These are phyloP conservation scores for Eulimnadia texana DNA, from an alignment of 1,140 invertebrate species.

Conservation along the genomic window DNA sequence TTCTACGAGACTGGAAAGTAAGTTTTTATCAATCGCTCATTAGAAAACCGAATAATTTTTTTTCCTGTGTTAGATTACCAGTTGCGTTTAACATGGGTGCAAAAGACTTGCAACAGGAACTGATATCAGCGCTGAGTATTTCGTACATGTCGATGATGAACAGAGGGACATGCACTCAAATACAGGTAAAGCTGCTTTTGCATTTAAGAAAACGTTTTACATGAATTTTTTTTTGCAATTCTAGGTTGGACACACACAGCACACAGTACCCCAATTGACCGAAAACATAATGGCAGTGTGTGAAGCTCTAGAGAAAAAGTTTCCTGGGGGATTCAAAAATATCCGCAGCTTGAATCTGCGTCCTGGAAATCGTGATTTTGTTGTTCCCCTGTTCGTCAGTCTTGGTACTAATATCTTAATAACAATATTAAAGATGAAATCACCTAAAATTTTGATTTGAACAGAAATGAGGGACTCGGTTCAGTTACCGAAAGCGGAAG, in stretches of 20 bases:
- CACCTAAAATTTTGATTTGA: not conserved
- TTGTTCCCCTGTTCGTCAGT: conserved; percentile 18
- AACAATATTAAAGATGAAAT: not conserved
- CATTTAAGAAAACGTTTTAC: too few species aligned
- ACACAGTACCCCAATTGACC: conserved; percentile 12
- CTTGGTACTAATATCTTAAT: conserved; percentile 15
- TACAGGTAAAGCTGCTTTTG: too few species aligned
- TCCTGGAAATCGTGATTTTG: not conserved
- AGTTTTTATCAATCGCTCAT: not conserved
- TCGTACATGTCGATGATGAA: conserved; percentile 7
- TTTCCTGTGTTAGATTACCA: conserved; percentile 2
- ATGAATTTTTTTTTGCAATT: not conserved
- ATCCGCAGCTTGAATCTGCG: conserved; percentile 17
- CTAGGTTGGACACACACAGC: conserved; percentile 12
- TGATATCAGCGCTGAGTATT: conserved; percentile 1
- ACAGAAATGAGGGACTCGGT: conserved; percentile 4
- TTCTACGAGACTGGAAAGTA: conserved; percentile 29
- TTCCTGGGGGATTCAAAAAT: conserved; percentile 18
- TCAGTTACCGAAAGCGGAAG: not conserved
- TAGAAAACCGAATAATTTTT: not conserved
- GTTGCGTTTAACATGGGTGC: conserved; percentile 7
- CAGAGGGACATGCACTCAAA: conserved; percentile 7
- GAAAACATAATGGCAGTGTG: conserved; percentile 13
- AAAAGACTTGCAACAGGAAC: not conserved
- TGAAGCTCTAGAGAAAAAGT: conserved; percentile 11